Base-by-base conservation (phyloP, 2,888 invertebrate genomes). In the Scaptomyza polygonia region DNA sequence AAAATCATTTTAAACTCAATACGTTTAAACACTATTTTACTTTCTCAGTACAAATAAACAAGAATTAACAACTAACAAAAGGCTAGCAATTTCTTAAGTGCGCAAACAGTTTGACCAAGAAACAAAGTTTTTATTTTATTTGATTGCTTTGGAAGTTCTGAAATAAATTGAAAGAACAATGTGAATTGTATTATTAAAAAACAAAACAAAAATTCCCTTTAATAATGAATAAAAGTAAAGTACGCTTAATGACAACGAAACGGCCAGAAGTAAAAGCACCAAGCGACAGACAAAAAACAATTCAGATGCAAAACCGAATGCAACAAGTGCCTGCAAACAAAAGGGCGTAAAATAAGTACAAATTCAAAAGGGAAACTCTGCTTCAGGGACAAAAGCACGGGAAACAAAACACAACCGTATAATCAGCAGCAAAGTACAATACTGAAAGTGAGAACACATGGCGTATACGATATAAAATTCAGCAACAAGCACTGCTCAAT, bases 291-390 rank as follows among this genome's bases (percentile, higher is more conserved):
- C 6, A 25, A 14, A 54, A 64, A 49, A 11, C 47, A 51, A 52
- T 25, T 42, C 8, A 43, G 52, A 49, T 9, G 67, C 62, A 75
- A 74, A 61, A 29, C 57, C 6, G 11, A 52, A 58, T 73, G 72
- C 75, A 73, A 73, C 73, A 77, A 73, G 77, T 73, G 61, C 44
- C 51, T 21, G 29, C 54, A 59, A 67, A 67, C 77, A 77, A 82
- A 79, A 52, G 66, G 62, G 49, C 74, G 49, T 73, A 61, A 77
- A 72, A 63, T 72, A 56, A 56, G 63, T 39, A 4, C 16, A 55
- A 75, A 68, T 68, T 64, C 52, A 66, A 72, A 63, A 54, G 57
- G 57, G 57, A 55, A 72, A 43, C 39, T 62, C 39, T 62, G 66
- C 47, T 55, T 53, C 53, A 53, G 36, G 45, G 43, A 64, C 61